These are phyloP conservation scores for Creontiades dilutus DNA, from an alignment of 2,888 invertebrate species.

Conservation along the genomic window DNA sequence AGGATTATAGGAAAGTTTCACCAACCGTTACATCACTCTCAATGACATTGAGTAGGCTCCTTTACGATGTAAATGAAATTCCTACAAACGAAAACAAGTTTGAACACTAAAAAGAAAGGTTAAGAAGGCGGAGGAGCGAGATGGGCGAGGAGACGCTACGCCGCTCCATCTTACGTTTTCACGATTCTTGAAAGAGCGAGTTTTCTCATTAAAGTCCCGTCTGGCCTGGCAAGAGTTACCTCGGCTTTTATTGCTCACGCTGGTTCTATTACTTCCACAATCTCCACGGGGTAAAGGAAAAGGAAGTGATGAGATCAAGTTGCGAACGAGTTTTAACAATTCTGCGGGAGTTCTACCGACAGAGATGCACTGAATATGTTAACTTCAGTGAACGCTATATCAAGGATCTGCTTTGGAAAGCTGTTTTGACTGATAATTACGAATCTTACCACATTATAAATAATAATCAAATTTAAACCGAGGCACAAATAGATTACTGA, in stretches of 20 bases:
- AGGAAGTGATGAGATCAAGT: conserved; percentile 1
- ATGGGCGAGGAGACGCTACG: background rate
- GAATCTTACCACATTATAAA: too few species aligned
- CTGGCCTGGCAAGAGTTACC: conserved; percentile 1
- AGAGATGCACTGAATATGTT: background rate
- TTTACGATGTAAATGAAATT: conserved; percentile 29
- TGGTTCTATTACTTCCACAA: conserved; percentile 11
- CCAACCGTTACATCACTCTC: background rate
- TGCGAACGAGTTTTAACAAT: background rate
- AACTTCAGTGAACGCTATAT: background rate
- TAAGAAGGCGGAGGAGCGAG: background rate
- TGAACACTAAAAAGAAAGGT: background rate
- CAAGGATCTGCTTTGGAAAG: too few species aligned
- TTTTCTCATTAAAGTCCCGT: conserved; percentile 10
- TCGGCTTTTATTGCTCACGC: conserved; percentile 19
- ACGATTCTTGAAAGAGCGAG: conserved; percentile 21
- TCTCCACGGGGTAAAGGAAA: background rate
- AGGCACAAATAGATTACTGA: too few species aligned
- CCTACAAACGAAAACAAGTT: conserved; percentile 1
- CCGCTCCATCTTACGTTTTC: conserved; percentile 12
- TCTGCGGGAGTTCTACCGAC: background rate
- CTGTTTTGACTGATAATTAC: too few species aligned
- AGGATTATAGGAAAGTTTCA: background rate
- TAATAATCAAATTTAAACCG: too few species aligned
- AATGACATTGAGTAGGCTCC: background rate